These are phyloP conservation scores for Clarias laeviceps DNA, from an alignment of 2,797 vertebrate species.

Conservation along the genomic window DNA sequence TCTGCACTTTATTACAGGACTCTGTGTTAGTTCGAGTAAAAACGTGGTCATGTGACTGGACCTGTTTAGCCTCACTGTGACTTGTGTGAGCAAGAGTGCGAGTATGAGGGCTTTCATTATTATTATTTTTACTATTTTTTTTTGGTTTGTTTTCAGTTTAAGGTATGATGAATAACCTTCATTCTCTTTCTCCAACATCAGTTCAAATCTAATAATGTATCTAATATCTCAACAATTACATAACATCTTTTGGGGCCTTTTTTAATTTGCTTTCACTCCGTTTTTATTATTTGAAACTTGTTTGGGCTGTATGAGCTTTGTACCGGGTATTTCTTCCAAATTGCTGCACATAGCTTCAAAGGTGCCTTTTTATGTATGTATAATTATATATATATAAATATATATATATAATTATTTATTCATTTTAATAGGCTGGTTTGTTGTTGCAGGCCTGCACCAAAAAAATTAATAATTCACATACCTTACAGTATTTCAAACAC, in stretches of 20 bases:
- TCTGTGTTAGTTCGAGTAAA: not conserved
- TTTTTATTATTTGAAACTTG: conserved; percentile 1
- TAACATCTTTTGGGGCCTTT: not conserved
- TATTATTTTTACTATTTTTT: not conserved
- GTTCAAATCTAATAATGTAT: not conserved
- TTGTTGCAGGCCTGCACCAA: not conserved
- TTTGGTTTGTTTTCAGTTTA: not conserved
- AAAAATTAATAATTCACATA: not conserved
- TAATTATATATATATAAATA: not conserved
- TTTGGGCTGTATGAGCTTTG: not conserved
- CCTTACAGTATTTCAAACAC: not conserved
- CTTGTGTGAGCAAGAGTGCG: not conserved
- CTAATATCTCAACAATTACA: not conserved
- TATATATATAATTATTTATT: not conserved
- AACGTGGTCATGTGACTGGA: not conserved
- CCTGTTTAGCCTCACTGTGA: not conserved
- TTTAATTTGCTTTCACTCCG: not conserved
- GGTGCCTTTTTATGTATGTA: not conserved
- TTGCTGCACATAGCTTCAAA: not conserved
- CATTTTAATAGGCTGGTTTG: not conserved
- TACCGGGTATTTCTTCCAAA: not conserved
- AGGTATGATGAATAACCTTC: not conserved
- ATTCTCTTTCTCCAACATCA: not conserved
- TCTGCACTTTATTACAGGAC: not conserved
- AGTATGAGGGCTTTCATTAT: not conserved